Evolutionary conservation across 2,888 invertebrate species (phyloP), one percentile per base, ranked within the genome.

Genomic region (Hecatera dysodea): DNA sequence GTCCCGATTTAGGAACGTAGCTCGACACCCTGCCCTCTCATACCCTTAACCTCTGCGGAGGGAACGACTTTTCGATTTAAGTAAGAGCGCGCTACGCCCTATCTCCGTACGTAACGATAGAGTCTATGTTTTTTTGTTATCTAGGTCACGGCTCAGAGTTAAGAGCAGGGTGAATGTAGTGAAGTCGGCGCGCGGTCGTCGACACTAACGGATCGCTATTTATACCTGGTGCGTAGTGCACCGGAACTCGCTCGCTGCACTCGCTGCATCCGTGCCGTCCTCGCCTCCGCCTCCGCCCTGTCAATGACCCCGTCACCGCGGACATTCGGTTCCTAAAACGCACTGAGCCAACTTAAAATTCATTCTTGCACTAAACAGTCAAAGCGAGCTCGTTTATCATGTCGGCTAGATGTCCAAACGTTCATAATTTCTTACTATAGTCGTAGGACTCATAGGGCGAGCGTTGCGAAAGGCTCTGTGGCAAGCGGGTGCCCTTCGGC

Each of bases 181-280:
- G 89, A 89, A 88, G 91, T 90, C 88, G 89, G 88, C 86, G 88
- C 89, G 91, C 95, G 95, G 95, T 95, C 95, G 94, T 95, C 95
- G 95, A 95, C 95, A 94, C 95, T 95, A 96, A 95, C 95, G 95
- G 95, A 91, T 91, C 92, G 94, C 95, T 96, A 96, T 96, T 95
- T 95, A 95, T 96, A 96, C 95, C 95, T 95, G 95, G 91, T 90
- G 89, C 91, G 94, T 93, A 93, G 92, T 94, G 94, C 95, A 95
- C 95, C 95, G 95, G 95, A 95, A 95, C 95, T 93, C 91, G 93
- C 92, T 92, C 92, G 91, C 91, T 95, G 95, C 95, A 95, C 88
- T 94, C 94, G 92, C 90, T 95, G 95, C 95, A 95, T 94, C 94
- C 95, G 93, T 90, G 90, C 89, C 95, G 94, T 93, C 93, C 94